These are phyloP conservation scores for Malacosoma neustria DNA, from an alignment of 2,888 invertebrate species.

Conservation along the genomic window DNA sequence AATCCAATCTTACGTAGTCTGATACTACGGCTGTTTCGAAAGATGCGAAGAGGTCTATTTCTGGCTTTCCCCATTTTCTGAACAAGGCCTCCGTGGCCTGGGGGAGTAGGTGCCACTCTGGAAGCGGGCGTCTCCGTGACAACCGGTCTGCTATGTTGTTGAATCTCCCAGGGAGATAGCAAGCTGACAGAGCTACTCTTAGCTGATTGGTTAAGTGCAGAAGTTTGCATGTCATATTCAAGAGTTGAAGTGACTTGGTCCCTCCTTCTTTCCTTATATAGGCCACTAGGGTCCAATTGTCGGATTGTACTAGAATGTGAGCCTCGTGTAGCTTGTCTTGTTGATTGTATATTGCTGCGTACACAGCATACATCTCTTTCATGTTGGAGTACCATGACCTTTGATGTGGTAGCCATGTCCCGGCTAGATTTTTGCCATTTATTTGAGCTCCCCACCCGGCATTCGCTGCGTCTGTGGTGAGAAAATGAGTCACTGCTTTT, in stretches of 20 bases:
- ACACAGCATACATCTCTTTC: constrained; percentile 4
- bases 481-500: neutral
- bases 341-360: neutral
- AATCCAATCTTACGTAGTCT: neutral
- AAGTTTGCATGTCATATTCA: constrained; percentile 1
- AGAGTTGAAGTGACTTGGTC: constrained; percentile 18
- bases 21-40: neutral
- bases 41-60: constrained; percentile 1
- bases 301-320: constrained; percentile 2
- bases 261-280: constrained; percentile 6
- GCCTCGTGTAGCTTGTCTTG: neutral
- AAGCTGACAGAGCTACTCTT: neutral
- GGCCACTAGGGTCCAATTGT: constrained; percentile 4
- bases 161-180: neutral
- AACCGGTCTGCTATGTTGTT: neutral
- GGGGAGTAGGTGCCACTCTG: constrained; percentile 1
- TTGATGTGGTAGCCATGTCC: constrained; percentile 1
- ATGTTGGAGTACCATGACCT: constrained; percentile 2
- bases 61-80: constrained; percentile 14
- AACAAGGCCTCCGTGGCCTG: constrained; percentile 10
- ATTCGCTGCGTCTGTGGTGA: constrained; percentile 4
- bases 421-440: neutral
- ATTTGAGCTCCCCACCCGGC: constrained; percentile 4
- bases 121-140: neutral
- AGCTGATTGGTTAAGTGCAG: neutral